phyloP scores from a whole-genome alignment of 2,797 vertebrate species.

The Zenarchopterus dispar region DNA sequence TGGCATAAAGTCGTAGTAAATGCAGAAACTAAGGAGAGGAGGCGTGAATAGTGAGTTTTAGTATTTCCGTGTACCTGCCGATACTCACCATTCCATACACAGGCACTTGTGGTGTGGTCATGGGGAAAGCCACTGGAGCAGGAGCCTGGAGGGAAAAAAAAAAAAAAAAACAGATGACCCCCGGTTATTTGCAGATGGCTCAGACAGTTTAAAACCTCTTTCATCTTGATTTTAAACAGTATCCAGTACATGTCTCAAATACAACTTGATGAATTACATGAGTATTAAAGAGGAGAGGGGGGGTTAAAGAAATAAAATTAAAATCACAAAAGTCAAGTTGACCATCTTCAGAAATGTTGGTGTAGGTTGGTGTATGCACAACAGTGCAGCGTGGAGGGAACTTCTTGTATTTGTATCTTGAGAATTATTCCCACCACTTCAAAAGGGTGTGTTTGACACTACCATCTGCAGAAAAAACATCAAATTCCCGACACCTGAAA shows the following conservation, averaged over 20 bases:
- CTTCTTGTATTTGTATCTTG: not conserved
- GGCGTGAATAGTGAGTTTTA: not conserved
- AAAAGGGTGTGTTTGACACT: too few species aligned
- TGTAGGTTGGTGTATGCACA: not conserved
- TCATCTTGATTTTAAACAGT: not conserved
- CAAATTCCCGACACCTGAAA: constrained; percentile 41
- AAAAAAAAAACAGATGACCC: not conserved
- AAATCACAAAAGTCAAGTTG: not conserved
- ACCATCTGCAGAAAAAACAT: constrained; percentile 43
- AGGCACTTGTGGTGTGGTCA: constrained; percentile 94
- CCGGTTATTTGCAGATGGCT: not conserved
- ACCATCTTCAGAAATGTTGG: not conserved
- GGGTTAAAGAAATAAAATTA: not conserved
- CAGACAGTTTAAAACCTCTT: not conserved
- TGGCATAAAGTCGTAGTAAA: too few species aligned
- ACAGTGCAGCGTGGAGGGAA: constrained; percentile 33
- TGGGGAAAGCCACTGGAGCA: constrained; percentile 86
- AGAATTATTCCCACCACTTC: constrained; percentile 53
- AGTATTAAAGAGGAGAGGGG: too few species aligned
- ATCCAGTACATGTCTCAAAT: not conserved
- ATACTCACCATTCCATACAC: constrained; percentile 93
- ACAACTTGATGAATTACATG: too few species aligned
- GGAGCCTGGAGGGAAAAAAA: constrained; percentile 84
- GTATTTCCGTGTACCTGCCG: not conserved
- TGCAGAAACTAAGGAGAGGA: too few species aligned